These are phyloP conservation scores for Oikopleura albicans DNA, from an alignment of 23 tunicate species.

Conservation along the genomic window DNA sequence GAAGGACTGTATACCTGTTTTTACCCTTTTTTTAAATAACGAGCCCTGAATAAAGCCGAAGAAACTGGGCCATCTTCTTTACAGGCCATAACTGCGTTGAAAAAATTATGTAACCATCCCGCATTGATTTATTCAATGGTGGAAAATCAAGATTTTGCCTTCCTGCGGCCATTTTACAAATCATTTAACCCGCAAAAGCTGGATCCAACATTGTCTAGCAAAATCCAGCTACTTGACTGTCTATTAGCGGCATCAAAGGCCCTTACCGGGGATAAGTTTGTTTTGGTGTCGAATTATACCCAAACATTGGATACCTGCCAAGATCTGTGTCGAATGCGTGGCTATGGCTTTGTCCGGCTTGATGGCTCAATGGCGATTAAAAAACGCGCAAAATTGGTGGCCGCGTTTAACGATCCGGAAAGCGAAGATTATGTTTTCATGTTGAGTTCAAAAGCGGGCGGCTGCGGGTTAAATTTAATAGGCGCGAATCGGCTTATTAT, in stretches of 20 bases:
- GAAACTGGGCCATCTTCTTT: background rate
- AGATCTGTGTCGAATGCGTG: constrained; percentile 39
- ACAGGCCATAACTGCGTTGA: constrained; percentile 6
- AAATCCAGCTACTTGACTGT: constrained; percentile 51
- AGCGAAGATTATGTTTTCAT: constrained; percentile 60
- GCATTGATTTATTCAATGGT: constrained; percentile 29
- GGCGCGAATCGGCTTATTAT: constrained; percentile 89
- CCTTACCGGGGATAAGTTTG: constrained; percentile 47
- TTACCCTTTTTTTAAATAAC: no score
- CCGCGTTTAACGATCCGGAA: constrained; percentile 46
- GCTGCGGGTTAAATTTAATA: constrained; percentile 86
- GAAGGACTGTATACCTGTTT: no score
- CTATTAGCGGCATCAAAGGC: constrained; percentile 50
- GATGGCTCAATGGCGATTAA: constrained; percentile 88
- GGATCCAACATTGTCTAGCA: constrained; percentile 71
- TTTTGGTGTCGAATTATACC: constrained; percentile 86
- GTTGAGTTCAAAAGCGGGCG: constrained; percentile 96
- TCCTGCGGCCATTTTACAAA: background rate
- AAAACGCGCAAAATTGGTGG: constrained; percentile 72
- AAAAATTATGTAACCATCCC: constrained; percentile 82
- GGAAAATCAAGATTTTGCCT: background rate
- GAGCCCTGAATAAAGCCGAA: no score
- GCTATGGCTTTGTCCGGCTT: constrained; percentile 52
- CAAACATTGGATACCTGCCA: constrained; percentile 82
- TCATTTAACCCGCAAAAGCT: background rate